Evolutionary conservation across 1,140 invertebrate genomes (phyloP).

Genomic region (Drosophila subpulchrella): DNA sequence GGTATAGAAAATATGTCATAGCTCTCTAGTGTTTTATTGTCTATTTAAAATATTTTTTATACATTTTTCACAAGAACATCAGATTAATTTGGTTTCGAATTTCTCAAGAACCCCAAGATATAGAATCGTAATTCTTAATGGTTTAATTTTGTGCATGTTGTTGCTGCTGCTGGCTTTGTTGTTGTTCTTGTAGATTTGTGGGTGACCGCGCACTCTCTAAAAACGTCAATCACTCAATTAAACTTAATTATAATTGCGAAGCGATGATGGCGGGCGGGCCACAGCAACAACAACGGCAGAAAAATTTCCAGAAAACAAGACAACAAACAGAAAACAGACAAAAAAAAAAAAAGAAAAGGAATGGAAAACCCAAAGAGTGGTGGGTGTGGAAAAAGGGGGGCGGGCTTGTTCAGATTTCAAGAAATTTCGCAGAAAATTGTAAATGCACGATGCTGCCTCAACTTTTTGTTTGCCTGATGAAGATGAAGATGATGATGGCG

Average conservation of each 20-base stretch:
- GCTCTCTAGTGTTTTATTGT: no score
- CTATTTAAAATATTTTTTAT: no score
- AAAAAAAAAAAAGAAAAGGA: slow-evolving; percentile 5
- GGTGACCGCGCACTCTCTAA: slow-evolving; percentile 81
- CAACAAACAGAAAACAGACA: neutral
- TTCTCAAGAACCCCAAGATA: neutral
- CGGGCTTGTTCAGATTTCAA: slow-evolving; percentile 71
- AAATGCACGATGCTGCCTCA: slow-evolving; percentile 66
- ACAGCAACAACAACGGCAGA: slow-evolving; percentile 26
- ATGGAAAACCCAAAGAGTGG: slow-evolving; percentile 19
- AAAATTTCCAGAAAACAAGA: slow-evolving; percentile 44
- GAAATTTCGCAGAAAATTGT: slow-evolving; percentile 82
- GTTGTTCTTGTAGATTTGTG: slow-evolving; percentile 76
- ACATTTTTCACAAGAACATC: neutral
- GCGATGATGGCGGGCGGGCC: slow-evolving; percentile 77
- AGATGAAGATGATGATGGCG: slow-evolving; percentile 47
- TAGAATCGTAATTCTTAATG: neutral
- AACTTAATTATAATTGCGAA: slow-evolving; percentile 84
- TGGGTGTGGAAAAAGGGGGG: slow-evolving; percentile 27
- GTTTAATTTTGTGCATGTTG: slow-evolving; percentile 4
- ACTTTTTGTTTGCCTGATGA: slow-evolving; percentile 13
- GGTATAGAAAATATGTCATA: no score
- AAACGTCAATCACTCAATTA: slow-evolving; percentile 83
- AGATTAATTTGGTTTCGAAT: no score
- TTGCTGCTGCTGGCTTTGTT: slow-evolving; percentile 34